Evolutionary conservation across 2,888 invertebrate species (phyloP), one percentile per base, ranked within the genome.

Genomic region (Ctenicera cuprea): DNA sequence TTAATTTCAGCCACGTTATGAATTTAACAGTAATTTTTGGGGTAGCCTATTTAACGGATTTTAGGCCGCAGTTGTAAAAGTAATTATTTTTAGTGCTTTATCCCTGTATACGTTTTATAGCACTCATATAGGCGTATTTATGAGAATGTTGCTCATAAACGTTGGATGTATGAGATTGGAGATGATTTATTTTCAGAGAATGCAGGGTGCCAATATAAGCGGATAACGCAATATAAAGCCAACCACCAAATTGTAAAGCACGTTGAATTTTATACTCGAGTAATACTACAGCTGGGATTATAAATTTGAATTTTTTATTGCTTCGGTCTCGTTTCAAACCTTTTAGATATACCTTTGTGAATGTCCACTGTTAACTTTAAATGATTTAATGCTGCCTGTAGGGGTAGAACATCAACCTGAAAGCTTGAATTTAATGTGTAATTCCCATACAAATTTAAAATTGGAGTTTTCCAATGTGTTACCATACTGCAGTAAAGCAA

Each of bases 91-190:
- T 66, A 33, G 66, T 18, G 52, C 26, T 66, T 66, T 41, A 66
- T 52, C 66, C 66, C 66, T 52, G 50, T 41, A 38, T 41, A 41
- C 38, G 22, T 54, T 66, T 66, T 52, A 66, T 54, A 16, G 66
- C 52, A 22, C 52, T 54, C 54, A 41, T 54, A 54, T 66, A 50
- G n/a, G 50, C 54, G 41, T 66, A 66, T 66, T 66, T 66, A 66
- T 66, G 66, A 43, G 66, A 66, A 41, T 52, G 54, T 30, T n/a
- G 38, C 52, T 66, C 66, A 41, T 66, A 66, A 66, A 66, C 54
- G 38, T 66, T 22, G 52, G 52, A 54, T 66, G 54, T 54, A 54
- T 66, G 52, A 54, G 52, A 54, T 66, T 66, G 38, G 54, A 16
- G 38, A 66, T 66, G 52, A 66, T 66, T 66, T 66, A 66, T 66